Evolutionary conservation across 1,140 invertebrate genomes (phyloP), one percentile per base, ranked within the genome.

Genomic region (Bradysia coprophila): DNA sequence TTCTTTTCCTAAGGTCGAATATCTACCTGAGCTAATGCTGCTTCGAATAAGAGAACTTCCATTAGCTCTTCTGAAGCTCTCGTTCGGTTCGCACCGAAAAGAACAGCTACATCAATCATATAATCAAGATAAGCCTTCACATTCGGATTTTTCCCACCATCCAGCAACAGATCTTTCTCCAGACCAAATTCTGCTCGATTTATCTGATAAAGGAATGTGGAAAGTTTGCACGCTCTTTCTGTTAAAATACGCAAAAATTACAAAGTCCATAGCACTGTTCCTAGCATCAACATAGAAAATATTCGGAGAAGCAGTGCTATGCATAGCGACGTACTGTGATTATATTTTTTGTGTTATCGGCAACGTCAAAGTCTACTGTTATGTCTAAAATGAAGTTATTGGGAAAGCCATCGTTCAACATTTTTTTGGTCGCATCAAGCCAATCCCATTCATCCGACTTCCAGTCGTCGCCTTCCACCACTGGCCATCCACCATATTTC

Each of bases 21-120:
- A n/a, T n/a, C n/a, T 52, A 70, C 68, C 45, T 71, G 68, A 10
- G 69, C 71, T 6, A 79, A 53, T 40, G 63, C 51, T 4, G 66
- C 65, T 52, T 79, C 76, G 50, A 79, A 76, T 11, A 67, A 49
- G 2, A 79, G 62, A 1, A 71, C 63, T 37, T 72, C 68, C n/a
- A 52, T 53, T 53, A 78, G 57, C 42, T 75, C 65, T 22, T 51
- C 41, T 23, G 50, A 50, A 21, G 67, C 71, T 13, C 22, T 46
- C 1, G 40, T 46, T 39, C 45, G 54, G 44, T 72, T 53, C 31
- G 68, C 63, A 16, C 76, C 76, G 16, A 78, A 49, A 9, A 72
- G 52, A 2, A 66, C 55, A 13, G 75, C 73, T 16, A 73, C 61
- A 32, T 65, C 62, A 10, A 61, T 49, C 48, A 55, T 54, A 38